Evolutionary conservation across 2,888 invertebrate species (phyloP), one percentile per base, ranked within the genome.

Genomic region (Gibbula magus): DNA sequence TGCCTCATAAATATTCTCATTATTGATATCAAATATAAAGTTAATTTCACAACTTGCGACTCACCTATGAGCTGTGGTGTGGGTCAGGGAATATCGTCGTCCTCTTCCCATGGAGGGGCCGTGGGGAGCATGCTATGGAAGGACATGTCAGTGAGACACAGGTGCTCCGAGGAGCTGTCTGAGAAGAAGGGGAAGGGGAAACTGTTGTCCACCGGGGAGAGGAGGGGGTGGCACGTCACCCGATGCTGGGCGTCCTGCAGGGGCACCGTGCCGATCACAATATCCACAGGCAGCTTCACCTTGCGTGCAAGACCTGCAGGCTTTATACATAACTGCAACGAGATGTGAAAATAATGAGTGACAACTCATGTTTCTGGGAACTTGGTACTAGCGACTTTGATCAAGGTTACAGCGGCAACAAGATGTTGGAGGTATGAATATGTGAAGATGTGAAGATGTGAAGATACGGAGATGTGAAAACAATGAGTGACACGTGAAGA

Each of bases 1-100:
- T 35, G 4, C 35, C 35, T 35, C 3, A 35, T 3, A 35, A 35
- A 5, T 35, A 8, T 35, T 8, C 35, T 35, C 8, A 35, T 35
- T 35, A 8, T 35, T 35, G 35, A 35, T 35, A 5, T 35, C 8
- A 3, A 35, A n/a, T n/a, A n/a, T n/a, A 35, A 35, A 35, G 35
- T 35, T 45, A 45, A 45, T 13, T 45, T 5, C 45, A 56, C 8
- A 18, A 56, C 56, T 20, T 56, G 13, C 8, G 20, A 56, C 67
- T 67, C 5, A 67, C 29, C 70, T 70, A 70, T 61, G 32, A 35
- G 70, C 39, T 29, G 29, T 70, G 70, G 20, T 18, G 20, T 39
- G 39, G 66, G 80, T 91, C 89, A 91, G 32, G 91, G 91, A 56
- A 91, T 91, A 81, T 91, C 91, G 75, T 90, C 90, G 77, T 91